Base-by-base conservation (phyloP, 2,797 vertebrate species). In the Petrocephalus sullivani region DNA sequence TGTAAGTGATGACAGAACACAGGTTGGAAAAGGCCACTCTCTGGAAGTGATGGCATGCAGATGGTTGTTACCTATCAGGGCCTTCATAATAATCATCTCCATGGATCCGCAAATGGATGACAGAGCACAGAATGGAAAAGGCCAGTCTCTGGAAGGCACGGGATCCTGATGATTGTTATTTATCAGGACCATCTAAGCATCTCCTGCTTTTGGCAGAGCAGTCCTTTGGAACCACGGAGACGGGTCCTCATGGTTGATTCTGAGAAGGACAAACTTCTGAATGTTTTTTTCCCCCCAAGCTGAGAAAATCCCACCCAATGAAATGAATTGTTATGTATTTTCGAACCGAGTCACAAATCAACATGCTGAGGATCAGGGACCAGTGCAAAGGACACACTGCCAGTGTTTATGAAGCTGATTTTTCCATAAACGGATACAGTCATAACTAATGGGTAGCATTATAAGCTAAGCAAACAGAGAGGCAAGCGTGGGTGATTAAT, bases 341-440 rank as follows among this genome's bases (percentile, higher is more conserved):
- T 57, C 0, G 14, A 57, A 58, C 28, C 19, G 1, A 58, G 81
- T 85, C 49, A 85, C 33, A 23, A 61, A 64, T 57, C 84, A 60
- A 1, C 54, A 16, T 3, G 85, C 81, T 33, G 56, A 89, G 46
- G 81, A 71, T 46, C 58, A 28, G 78, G 56, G 71, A 57, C 91
- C 90, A 71, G 82, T 89, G 85, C 89, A 93, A 91, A 88, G 89
- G 87, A 94, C 92, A 95, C 94, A 91, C 91, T 94, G 93, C 91
- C 93, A 94, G 94, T 54, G 82, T 88, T 89, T 89, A 84, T 82
- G 81, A 84, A 91, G 51, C 91, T 91, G 93, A 94, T 93, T 95
- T 87, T 92, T 88, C 91, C 91, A 92, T 93, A 92, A 92, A 93
- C 92, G 92, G 84, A 90, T 93, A 91, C 86, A 91, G 91, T 93